Base-by-base conservation (phyloP, 2,888 invertebrate species). In the Lithophane semibrunnea region DNA sequence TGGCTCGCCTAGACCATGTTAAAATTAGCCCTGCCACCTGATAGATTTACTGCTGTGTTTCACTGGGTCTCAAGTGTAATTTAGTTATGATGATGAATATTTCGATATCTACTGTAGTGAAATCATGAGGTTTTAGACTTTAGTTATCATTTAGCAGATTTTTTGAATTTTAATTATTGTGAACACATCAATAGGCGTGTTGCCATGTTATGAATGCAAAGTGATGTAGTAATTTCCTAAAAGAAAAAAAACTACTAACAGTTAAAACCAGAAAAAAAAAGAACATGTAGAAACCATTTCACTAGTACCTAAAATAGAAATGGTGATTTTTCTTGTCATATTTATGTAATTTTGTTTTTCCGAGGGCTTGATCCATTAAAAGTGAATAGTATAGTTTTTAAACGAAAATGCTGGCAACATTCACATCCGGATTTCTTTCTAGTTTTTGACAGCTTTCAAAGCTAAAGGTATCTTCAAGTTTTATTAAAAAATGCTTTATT, bases 401-500 rank as follows among this genome's bases (percentile, higher is more conserved):
- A 12, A 18, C 29, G 13, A 10, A 18, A 47, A 66, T 54, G 0
- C 78, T 87, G 85, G 84, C 82, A 89, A 85, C 82, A 84, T 73
- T 74, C 65, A 49, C 60, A 44, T 58, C 61, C 68, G 49, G 54
- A 58, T 80, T 86, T 92, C 96, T 96, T 96, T 96, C 92, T 92
- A 93, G 93, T 93, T 93, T 95, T 96, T 96, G 96, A 96, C 96
- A 96, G 95, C 94, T 96, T 94, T 95, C 91, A 94, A 93, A 94
- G 94, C 93, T 92, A 91, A 94, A 96, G 96, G 96, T 96, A 96
- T 94, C 83, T 88, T 88, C 71, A 37, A 79, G 79, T 88, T 93
- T 92, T 91, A 86, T 87, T 77, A 79, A 86, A 92, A 92, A 92
- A 86, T 90, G 87, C 75, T 67, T 37, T 79, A 91, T 90, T 88